Conservation (phyloP, 2,888 invertebrate species). For the Plagiodera versicolora region DNA sequence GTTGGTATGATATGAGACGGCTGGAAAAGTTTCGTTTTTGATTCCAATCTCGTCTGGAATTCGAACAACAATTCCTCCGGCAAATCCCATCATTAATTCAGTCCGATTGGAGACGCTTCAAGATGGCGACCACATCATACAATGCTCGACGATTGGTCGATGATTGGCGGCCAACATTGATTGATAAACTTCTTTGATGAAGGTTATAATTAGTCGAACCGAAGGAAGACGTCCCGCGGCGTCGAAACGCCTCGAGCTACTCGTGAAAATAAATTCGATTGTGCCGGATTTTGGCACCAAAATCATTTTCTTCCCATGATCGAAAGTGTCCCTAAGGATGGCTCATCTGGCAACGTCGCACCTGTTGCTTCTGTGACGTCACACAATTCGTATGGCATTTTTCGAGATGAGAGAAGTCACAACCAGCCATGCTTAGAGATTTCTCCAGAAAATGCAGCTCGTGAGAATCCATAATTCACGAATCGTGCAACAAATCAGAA, state of each 20-base stretch:
- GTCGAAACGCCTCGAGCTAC: conserved; percentile 9
- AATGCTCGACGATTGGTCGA: conserved; percentile 44
- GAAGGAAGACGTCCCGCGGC: conserved; percentile 14
- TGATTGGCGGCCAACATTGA: conserved; percentile 53
- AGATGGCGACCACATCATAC: conserved; percentile 32
- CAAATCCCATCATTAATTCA: neutral
- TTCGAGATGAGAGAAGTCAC: too few species aligned
- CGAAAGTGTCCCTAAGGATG: too few species aligned
- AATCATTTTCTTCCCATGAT: too few species aligned
- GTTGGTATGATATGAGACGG: too few species aligned
- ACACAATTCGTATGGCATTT: too few species aligned
- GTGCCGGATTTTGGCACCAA: too few species aligned
- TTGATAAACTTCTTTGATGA: conserved; percentile 57
- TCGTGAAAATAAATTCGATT: too few species aligned
- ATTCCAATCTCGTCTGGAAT: too few species aligned
- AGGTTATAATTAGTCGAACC: conserved; percentile 55
- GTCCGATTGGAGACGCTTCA: conserved; percentile 2
- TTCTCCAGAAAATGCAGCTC: neutral
- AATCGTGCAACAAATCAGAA: conserved; percentile 35
- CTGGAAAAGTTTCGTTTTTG: too few species aligned
- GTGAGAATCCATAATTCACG: conserved; percentile 28
- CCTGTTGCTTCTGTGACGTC: too few species aligned
- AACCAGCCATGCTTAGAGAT: neutral
- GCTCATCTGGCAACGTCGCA: too few species aligned
- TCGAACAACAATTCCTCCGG: conserved; percentile 1